phyloP scores from a whole-genome alignment of 23 tunicate species.

The Trididemnum clinides region DNA sequence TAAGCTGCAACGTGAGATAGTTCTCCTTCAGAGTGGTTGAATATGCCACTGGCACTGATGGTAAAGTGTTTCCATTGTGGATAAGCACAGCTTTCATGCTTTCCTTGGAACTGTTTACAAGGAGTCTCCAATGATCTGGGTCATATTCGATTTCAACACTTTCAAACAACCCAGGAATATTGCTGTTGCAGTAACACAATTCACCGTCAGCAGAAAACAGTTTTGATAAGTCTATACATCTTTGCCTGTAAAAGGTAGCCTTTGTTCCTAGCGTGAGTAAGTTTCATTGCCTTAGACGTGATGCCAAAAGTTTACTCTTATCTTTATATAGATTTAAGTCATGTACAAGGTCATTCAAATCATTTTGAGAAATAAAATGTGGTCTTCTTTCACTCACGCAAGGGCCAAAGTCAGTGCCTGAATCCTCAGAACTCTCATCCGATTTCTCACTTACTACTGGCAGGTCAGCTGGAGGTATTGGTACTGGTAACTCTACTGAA shows the following conservation, averaged over 20 bases:
- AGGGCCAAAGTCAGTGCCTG: not conserved
- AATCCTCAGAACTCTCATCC: not conserved
- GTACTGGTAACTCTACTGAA: conserved; percentile 12
- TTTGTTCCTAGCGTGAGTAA: conserved; percentile 20
- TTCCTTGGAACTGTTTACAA: not conserved
- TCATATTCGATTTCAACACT: not conserved
- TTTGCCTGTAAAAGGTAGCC: conserved; percentile 6
- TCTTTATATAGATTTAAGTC: not conserved
- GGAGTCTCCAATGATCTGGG: conserved; percentile 22
- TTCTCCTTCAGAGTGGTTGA: conserved; percentile 17
- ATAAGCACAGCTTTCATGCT: too few relatives aligned
- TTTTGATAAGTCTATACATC: not conserved
- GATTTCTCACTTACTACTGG: not conserved
- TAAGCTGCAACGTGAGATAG: not conserved
- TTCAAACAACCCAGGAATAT: conserved; percentile 6
- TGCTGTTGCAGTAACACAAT: conserved; percentile 12
- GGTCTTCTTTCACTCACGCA: too few relatives aligned
- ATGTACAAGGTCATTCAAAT: not conserved
- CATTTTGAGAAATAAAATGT: too few relatives aligned
- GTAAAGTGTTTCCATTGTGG: not conserved
- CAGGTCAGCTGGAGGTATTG: not conserved
- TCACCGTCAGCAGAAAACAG: not conserved
- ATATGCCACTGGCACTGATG: conserved; percentile 1
- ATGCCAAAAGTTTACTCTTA: conserved; percentile 13
- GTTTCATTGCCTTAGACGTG: conserved; percentile 23